Percentiles rank a stretch among this genome's conserved stretches.
Evolutionary conservation across 1,140 invertebrate genomes (phyloP).

Genomic region (Glossosoma conforme): DNA sequence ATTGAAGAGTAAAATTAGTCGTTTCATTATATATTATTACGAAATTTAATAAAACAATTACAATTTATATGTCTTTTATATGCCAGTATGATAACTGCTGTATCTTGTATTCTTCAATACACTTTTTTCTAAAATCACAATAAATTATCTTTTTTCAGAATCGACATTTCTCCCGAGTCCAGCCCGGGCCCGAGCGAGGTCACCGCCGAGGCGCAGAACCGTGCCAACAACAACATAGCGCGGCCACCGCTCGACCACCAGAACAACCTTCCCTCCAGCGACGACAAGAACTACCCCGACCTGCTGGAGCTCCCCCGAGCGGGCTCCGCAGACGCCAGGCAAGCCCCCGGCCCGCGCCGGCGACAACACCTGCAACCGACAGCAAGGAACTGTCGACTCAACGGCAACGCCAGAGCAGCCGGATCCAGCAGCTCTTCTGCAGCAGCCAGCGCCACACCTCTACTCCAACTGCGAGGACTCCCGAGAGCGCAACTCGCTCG

Average conservation of each 20-base stretch:
- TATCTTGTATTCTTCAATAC: conserved; percentile 13
- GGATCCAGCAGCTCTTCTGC: conserved; percentile 43
- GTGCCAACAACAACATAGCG: conserved; percentile 40
- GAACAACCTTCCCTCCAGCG: conserved; percentile 53
- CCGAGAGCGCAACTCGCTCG: conserved; percentile 33
- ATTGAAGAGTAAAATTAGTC: too few relatives aligned
- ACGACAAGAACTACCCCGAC: conserved; percentile 62
- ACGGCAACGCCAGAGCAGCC: conserved; percentile 34
- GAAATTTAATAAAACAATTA: too few relatives aligned
- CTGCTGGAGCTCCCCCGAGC: conserved; percentile 62
- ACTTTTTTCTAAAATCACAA: neutral
- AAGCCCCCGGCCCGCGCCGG: conserved; percentile 34
- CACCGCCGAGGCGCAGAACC: conserved; percentile 44
- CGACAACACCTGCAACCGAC: too few relatives aligned
- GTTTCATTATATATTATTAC: too few relatives aligned
- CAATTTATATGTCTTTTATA: too few relatives aligned
- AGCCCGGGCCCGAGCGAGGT: conserved; percentile 40
- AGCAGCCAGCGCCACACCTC: conserved; percentile 50
- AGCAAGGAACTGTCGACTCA: too few relatives aligned
- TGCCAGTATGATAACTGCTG: too few relatives aligned
- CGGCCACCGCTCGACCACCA: conserved; percentile 43
- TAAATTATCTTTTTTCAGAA: conserved; percentile 36
- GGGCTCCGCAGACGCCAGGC: conserved; percentile 49
- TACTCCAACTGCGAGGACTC: conserved; percentile 50
- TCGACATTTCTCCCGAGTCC: conserved; percentile 39